A percentile compares a stretch with the other conserved stretches of the same genome.
Evolutionary conservation across 2,888 invertebrate genomes (phyloP).

Genomic region (Oscheius sp.): DNA sequence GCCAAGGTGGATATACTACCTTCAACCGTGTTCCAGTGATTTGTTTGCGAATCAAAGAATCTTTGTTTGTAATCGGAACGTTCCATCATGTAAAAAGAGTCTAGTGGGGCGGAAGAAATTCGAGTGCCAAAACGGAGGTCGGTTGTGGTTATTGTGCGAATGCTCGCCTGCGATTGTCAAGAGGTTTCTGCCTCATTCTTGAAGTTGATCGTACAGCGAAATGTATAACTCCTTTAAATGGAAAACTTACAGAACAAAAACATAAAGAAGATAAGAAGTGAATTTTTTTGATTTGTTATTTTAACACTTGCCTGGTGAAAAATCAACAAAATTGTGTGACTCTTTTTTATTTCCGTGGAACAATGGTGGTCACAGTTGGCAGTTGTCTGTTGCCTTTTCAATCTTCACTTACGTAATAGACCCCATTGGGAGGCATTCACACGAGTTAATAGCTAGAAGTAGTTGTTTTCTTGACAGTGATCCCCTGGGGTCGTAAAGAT

Average conservation of each 20-base stretch:
- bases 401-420: conserved; percentile 22
- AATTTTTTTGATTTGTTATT: no score
- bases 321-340: not conserved
- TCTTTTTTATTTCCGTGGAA: not conserved
- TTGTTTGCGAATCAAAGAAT: conserved; percentile 27
- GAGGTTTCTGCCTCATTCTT: conserved; percentile 15
- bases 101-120: conserved; percentile 35
- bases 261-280: no score
- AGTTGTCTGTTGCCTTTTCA: no score
- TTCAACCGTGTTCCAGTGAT: not conserved
- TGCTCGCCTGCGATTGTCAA: conserved; percentile 25
- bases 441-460: not conserved
- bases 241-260: no score
- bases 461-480: conserved; percentile 23
- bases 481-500: conserved; percentile 31
- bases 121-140: conserved; percentile 37
- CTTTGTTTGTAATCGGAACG: conserved; percentile 36
- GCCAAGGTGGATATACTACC: not conserved
- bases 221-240: no score
- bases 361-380: no score
- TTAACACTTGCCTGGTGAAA: no score
- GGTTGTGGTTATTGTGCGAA: conserved; percentile 23
- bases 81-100: conserved; percentile 26
- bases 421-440: conserved; percentile 30
- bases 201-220: not conserved